A percentile compares a stretch with the other conserved stretches of the same genome.
Evolutionary conservation across 1,140 invertebrate genomes (phyloP).

Genomic region (Venustaconcha ellipsiformis): DNA sequence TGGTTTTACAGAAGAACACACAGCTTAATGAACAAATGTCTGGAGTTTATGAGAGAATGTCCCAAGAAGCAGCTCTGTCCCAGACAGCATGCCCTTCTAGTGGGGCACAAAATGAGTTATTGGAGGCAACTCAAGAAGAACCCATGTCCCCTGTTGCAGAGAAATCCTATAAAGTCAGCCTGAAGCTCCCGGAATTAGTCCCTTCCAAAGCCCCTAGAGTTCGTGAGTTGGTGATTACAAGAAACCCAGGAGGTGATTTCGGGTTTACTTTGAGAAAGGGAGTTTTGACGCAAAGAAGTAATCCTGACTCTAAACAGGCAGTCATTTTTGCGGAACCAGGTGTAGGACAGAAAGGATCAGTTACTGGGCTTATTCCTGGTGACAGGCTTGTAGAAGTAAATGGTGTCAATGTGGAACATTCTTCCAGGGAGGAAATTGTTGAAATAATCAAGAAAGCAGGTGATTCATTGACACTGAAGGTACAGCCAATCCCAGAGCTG

Average conservation of each 20-base stretch:
- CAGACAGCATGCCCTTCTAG: background rate
- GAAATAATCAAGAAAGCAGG: constrained; percentile 90
- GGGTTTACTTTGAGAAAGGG: constrained; percentile 90
- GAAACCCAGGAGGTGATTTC: constrained; percentile 91
- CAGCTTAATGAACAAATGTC: constrained; percentile 47
- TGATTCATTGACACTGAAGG: constrained; percentile 86
- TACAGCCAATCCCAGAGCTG: constrained; percentile 74
- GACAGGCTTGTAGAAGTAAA: constrained; percentile 94
- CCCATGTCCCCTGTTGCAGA: constrained; percentile 35
- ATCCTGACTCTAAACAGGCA: constrained; percentile 73
- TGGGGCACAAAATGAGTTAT: constrained; percentile 9
- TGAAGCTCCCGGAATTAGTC: constrained; percentile 83
- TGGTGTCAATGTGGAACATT: constrained; percentile 84
- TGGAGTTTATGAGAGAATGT: constrained; percentile 5
- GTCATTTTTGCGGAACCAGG: constrained; percentile 95
- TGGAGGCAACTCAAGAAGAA: constrained; percentile 14
- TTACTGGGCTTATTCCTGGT: constrained; percentile 87
- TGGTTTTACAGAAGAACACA: constrained; percentile 61
- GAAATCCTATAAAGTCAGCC: constrained; percentile 70
- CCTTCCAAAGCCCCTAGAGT: constrained; percentile 81
- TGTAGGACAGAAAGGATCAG: constrained; percentile 73
- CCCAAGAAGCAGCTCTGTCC: background rate
- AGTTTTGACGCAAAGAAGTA: constrained; percentile 66
- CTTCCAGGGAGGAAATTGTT: constrained; percentile 91
- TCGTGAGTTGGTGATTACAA: constrained; percentile 81